These are phyloP conservation scores for Ditylenchus weischeri DNA, from an alignment of 2,888 invertebrate genomes.

Conservation along the genomic window DNA sequence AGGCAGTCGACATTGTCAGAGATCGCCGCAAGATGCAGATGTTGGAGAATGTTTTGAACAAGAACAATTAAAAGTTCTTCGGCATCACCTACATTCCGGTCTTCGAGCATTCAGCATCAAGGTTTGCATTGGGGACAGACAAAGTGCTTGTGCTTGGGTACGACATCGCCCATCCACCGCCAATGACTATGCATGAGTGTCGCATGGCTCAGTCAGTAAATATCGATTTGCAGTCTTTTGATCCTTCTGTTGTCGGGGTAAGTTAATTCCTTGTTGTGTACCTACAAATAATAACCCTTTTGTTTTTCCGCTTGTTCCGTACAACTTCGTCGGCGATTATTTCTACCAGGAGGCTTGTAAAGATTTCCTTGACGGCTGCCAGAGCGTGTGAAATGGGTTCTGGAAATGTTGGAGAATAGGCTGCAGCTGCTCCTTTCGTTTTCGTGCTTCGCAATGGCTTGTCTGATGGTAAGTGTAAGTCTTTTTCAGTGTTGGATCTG, in stretches of 20 bases:
- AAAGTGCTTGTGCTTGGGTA: constrained; percentile 33
- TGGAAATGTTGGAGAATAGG: constrained; percentile 15
- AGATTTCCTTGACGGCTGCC: constrained; percentile 26
- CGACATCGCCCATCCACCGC: constrained; percentile 33
- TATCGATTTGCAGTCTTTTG: not conserved
- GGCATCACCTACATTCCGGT: constrained; percentile 33
- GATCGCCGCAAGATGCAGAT: constrained; percentile 15
- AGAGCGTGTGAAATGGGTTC: constrained; percentile 20
- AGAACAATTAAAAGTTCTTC: constrained; percentile 30
- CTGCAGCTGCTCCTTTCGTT: constrained; percentile 18
- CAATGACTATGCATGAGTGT: not conserved
- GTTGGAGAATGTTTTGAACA: constrained; percentile 30
- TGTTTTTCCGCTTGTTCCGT: too few species aligned
- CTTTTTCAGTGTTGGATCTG: too few species aligned
- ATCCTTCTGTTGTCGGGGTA: constrained; percentile 6
- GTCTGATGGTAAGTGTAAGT: constrained; percentile 33
- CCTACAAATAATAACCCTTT: too few species aligned
- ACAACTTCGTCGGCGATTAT: constrained; percentile 35
- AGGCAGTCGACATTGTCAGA: not conserved
- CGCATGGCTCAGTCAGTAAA: not conserved
- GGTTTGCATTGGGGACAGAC: constrained; percentile 12
- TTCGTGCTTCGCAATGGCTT: constrained; percentile 36
- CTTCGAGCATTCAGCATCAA: constrained; percentile 10
- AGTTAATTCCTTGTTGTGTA: too few species aligned
- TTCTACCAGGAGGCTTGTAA: constrained; percentile 33